Evolutionary conservation across 2,113 vertebrate genomes (phyloP), one percentile per base, ranked within the genome.

Genomic region (Balaeniceps rex): DNA sequence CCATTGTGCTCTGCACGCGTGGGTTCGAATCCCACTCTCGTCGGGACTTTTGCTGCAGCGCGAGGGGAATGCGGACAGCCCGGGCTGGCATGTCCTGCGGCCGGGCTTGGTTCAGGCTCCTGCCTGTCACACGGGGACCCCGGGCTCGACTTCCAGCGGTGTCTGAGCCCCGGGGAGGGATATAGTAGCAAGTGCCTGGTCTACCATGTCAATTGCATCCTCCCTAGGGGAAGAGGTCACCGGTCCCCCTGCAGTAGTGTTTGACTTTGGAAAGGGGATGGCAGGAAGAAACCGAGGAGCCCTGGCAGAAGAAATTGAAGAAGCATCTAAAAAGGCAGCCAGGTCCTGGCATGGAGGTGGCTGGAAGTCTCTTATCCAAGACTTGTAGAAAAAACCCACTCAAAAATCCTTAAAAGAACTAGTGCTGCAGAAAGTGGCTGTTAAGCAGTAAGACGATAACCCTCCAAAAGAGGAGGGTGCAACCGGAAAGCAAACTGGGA

Each of bases 21-120:
- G 98, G 98, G 97, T 97, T 98, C 95, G 95, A 98, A 97, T 98
- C 96, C 97, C 97, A 97, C 75, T 95, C 85, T 97, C 91, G 97
- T 96, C 90, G 96, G 31, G 31, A 3, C 6, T 71, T 61, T 52
- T 70, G 46, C 80, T 12, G 60, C 61, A 2, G 61, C 1, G 31
- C 4, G 11, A 7, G 38, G 3, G 4, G 14, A 2, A 2, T 7
- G 38, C 19, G 23, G 10, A 6, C 9, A 9, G 44, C 11, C 11
- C 7, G 12, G 7, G 8, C 11, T 4, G n/a, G 22, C 3, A 5
- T 16, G 44, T 33, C 28, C 19, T 8, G 21, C 26, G 34, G 31
- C 26, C 21, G 23, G 6, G 18, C 11, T 7, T 14, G 31, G 16
- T 7, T 25, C 21, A n/a, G 6, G 22, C 13, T 21, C 25, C 49